phyloP scores from a whole-genome alignment of 2,888 invertebrate genomes.

The Hydropsyche betteni region DNA sequence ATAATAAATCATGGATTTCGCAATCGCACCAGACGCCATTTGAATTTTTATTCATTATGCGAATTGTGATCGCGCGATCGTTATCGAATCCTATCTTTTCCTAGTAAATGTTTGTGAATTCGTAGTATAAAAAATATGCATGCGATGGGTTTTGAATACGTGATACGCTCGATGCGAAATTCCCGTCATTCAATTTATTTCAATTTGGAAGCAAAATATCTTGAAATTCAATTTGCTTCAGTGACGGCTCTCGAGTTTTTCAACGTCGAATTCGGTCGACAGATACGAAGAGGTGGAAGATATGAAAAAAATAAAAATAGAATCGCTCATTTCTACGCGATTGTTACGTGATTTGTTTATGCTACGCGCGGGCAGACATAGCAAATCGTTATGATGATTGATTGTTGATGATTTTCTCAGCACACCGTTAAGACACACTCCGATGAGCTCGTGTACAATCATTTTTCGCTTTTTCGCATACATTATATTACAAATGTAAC shows the following conservation, averaged over 20 bases:
- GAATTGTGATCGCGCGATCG: no score
- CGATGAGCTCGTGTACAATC: not conserved
- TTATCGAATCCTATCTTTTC: no score
- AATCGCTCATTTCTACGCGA: constrained; percentile 28
- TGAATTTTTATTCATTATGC: no score
- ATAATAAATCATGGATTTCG: no score
- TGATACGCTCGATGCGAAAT: no score
- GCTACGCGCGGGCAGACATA: constrained; percentile 31
- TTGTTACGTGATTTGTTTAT: constrained; percentile 39
- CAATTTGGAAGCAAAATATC: constrained; percentile 16
- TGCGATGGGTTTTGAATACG: no score
- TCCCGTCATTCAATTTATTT: constrained; percentile 7
- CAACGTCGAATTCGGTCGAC: not conserved
- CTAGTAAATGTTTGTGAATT: no score
- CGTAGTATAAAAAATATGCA: no score
- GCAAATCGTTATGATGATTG: constrained; percentile 40
- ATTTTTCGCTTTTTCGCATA: constrained; percentile 2
- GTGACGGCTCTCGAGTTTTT: constrained; percentile 15
- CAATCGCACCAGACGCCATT: no score
- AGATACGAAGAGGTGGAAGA: not conserved
- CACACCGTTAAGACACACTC: not conserved
- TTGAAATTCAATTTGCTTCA: constrained; percentile 30
- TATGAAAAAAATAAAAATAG: not conserved
- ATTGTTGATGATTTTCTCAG: constrained; percentile 39
- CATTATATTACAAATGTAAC: not conserved